phyloP scores from a whole-genome alignment of 1,140 invertebrate genomes.

The Nasonia vitripennis region DNA sequence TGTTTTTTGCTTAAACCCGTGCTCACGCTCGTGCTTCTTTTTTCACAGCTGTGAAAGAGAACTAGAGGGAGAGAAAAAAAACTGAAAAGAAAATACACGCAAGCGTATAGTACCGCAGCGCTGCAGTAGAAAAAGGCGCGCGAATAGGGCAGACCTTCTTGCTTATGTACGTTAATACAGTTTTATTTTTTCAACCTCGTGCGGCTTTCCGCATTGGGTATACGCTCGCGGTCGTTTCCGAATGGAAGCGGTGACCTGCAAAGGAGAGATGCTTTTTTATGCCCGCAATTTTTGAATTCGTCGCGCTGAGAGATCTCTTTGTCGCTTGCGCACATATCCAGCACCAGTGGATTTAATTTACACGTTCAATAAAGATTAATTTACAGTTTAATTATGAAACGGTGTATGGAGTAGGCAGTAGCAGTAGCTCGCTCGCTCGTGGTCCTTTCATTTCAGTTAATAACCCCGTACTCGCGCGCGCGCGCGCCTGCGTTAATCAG shows the following conservation, averaged over 20 bases:
- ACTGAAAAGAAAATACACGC: not conserved
- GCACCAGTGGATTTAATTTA: not conserved
- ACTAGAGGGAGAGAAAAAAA: not conserved
- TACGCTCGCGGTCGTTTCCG: too few species aligned
- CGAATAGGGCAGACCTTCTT: not conserved
- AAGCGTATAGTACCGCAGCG: not conserved
- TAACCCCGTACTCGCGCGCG: not conserved
- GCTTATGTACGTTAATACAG: not conserved
- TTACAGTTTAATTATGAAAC: slow-evolving; percentile 1
- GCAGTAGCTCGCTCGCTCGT: not conserved
- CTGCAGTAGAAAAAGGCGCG: not conserved
- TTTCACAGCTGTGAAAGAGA: not conserved
- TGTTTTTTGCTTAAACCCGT: not conserved
- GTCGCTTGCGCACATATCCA: not conserved
- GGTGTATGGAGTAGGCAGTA: not conserved
- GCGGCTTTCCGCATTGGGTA: too few species aligned
- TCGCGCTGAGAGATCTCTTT: not conserved
- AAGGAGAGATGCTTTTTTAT: not conserved
- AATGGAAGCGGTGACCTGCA: not conserved
- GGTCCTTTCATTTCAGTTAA: not conserved
- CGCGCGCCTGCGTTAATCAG: not conserved
- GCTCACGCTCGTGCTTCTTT: not conserved
- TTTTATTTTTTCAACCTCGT: not conserved
- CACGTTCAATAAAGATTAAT: not conserved
- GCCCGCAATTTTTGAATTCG: not conserved